phyloP scores from a whole-genome alignment of 2,888 invertebrate genomes.

The Plebejus melissa region DNA sequence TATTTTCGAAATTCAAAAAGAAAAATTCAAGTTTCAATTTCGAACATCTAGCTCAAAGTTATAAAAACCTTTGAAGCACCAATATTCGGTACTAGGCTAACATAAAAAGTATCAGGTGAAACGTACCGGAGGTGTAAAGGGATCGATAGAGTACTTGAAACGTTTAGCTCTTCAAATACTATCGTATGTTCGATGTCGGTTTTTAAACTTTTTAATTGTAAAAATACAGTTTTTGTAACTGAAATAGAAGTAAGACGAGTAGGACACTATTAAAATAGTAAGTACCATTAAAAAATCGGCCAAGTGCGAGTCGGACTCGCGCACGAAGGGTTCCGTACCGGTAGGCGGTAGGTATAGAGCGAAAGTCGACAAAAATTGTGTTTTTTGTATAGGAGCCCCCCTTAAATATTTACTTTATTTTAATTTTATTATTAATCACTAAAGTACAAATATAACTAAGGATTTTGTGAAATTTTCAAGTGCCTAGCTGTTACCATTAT shows the following conservation, averaged over 20 bases:
- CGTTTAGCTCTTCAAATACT: constrained; percentile 9
- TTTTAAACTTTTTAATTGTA: not conserved
- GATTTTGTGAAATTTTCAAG: no score
- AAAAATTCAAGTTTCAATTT: not conserved
- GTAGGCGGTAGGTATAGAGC: no score
- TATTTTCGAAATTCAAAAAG: not conserved
- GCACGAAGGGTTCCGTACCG: no score
- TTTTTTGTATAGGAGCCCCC: no score
- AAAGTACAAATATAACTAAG: no score
- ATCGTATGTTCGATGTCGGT: not conserved
- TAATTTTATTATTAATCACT: no score
- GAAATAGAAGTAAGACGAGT: no score
- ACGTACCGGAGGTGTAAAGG: not conserved
- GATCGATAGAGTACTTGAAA: constrained; percentile 4
- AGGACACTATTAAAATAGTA: not conserved
- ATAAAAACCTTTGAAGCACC: not conserved
- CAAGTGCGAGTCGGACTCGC: no score
- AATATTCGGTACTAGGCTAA: not conserved
- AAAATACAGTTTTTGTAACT: not conserved
- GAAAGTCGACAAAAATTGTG: no score
- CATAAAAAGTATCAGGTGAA: constrained; percentile 9
- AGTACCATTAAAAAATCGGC: no score
- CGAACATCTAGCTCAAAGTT: not conserved
- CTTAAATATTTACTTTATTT: no score
- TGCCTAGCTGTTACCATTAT: no score